Conservation (phyloP, 2,113 vertebrate species). For the Ceuthmochares aereus region DNA sequence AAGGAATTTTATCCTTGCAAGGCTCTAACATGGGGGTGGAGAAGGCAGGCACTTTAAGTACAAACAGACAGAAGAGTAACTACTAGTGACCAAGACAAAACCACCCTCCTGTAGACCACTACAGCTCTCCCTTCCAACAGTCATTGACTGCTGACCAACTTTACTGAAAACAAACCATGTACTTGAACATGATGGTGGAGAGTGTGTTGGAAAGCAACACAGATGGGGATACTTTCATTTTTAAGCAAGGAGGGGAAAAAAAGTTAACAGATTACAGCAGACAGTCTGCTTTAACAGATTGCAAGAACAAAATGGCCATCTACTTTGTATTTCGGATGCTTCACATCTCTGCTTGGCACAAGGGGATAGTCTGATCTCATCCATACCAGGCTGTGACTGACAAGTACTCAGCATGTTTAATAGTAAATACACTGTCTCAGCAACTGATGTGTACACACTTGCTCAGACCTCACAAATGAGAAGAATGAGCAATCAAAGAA, state of each 20-base stretch:
- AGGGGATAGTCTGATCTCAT: constrained; percentile 55
- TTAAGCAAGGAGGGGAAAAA: not conserved
- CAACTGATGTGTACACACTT: constrained; percentile 30
- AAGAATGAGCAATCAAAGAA: not conserved
- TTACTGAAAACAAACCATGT: not conserved
- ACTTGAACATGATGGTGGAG: not conserved
- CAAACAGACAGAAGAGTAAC: not conserved
- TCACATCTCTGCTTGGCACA: constrained; percentile 56
- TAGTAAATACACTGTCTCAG: constrained; percentile 40
- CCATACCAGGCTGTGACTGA: constrained; percentile 68
- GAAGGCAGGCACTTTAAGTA: not conserved
- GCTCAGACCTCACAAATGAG: constrained; percentile 28
- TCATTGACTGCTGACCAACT: not conserved
- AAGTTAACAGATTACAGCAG: constrained; percentile 50
- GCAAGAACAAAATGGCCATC: constrained; percentile 63
- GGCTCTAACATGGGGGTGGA: not conserved
- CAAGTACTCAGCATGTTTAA: constrained; percentile 49
- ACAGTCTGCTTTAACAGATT: constrained; percentile 66
- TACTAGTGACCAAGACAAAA: not conserved
- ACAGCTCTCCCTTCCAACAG: not conserved
- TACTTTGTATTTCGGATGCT: constrained; percentile 30
- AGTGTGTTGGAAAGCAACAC: not conserved
- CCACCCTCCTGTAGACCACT: not conserved
- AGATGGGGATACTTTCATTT: constrained; percentile 41
- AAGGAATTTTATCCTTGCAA: not conserved